Base-by-base conservation (phyloP, 1,140 invertebrate species). In the Saccostrea echinata region DNA sequence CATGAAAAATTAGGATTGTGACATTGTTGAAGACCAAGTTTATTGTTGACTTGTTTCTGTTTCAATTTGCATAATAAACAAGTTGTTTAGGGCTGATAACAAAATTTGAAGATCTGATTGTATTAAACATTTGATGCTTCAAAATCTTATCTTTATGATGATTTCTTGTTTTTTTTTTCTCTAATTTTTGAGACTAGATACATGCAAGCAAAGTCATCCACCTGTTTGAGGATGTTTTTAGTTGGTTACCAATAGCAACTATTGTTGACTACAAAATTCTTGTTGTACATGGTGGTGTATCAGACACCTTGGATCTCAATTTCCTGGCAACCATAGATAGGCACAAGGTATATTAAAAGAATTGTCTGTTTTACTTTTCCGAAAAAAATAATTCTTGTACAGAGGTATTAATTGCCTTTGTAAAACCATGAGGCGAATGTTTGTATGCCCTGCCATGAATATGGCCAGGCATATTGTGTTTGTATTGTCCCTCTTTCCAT, bases 261-360 rank as follows among this genome's bases (percentile, higher is more conserved):
- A 96, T 98, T 80, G 97, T 98, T 91, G 98, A 98, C 93, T 97
- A 97, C 89, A 96, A 97, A 87, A 97, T 98, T 18, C 96, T 98
- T 30, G 97, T 98, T 12, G 97, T 98, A 1, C 98, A 99, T 92
- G 98, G 98, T 12, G 98, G 98, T 16, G 97, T 99, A 83, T 96
- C 98, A 0, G 97, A 98, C 92, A 96, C 96, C 55, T 98, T 97
- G 0, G 97, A 98, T 94, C 94, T 98, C 84, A 96, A 97, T 86
- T 95, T 97, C 90, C 96, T 98, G 53, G 96, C 96, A 88, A 96
- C 96, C 85, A 90, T 98, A 27, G 97, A 98, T 91, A 95, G 97
- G 87, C 96, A 97, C 92, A 97, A 97, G 96, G 97, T 98, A 43
- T 43, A 43, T 6, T 6, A n/a, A n/a, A n/a, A n/a, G n/a, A n/a